phyloP scores from a whole-genome alignment of 2,888 invertebrate genomes.

The Scotopteryx bipunctaria region DNA sequence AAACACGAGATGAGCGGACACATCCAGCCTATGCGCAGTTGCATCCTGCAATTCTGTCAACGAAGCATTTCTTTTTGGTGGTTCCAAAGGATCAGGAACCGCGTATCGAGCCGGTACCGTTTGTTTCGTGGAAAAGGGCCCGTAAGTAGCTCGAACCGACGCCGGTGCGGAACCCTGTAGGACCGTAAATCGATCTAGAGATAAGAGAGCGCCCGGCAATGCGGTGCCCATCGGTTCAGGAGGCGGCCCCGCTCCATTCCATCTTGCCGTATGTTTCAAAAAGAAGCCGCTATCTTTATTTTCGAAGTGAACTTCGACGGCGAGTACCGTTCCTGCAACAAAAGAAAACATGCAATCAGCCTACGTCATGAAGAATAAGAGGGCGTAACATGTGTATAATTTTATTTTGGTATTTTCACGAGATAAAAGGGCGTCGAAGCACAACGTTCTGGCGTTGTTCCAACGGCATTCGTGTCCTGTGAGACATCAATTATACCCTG shows the following conservation, averaged over 20 bases:
- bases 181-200: constrained; percentile 94
- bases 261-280: constrained; percentile 91
- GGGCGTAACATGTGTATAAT: constrained; percentile 60
- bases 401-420: constrained; percentile 63
- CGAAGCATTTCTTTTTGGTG: constrained; percentile 82
- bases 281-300: constrained; percentile 96
- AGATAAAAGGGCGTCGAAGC: constrained; percentile 67
- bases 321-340: constrained; percentile 86
- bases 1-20: constrained; percentile 97
- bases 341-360: constrained; percentile 53
- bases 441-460: constrained; percentile 62
- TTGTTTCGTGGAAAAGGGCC: constrained; percentile 97
- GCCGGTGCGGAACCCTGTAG: constrained; percentile 95
- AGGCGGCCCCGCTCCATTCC: constrained; percentile 83
- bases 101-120: constrained; percentile 95
- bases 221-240: constrained; percentile 75
- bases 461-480: constrained; percentile 63
- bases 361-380: constrained; percentile 42
- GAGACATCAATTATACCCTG: constrained; percentile 52
- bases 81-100: constrained; percentile 92
- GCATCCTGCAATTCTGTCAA: constrained; percentile 84
- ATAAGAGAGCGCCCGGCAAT: constrained; percentile 87
- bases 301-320: constrained; percentile 95
- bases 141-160: constrained; percentile 95
- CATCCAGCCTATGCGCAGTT: constrained; percentile 91